Evolutionary conservation across 92 coral and sea anemone genomes (phyloP), one percentile per base, ranked within the genome.

Genomic region (Pocillopora grandis): DNA sequence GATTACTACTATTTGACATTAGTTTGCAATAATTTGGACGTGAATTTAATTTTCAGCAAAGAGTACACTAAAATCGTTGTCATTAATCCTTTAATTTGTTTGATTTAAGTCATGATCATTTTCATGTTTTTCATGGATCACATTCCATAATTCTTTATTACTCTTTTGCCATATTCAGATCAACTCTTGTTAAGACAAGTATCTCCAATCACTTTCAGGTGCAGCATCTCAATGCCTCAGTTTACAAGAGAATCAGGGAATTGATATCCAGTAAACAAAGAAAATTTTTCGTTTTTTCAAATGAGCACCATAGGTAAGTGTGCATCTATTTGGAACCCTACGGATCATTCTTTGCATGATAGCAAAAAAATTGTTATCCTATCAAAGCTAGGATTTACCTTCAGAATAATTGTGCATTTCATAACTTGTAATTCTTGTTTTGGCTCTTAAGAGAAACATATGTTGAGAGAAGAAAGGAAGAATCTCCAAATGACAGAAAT

Each of bases 401-500:
- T 20, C 17, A 59, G 23, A 37, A 27, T n/a, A 13, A 27, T 35
- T 17, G 23, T 67, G 18, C 11, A 33, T 21, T 33, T 67, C 19
- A 3, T 67, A 37, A 70, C 23, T 70, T 35, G 1, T 69, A 67
- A 23, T 8, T 31, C 14, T 35, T 61, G 58, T 83, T 33, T 71
- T 5, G 64, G 55, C 18, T 76, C 18, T 27, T 0, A 75, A 93
- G 95, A 79, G 94, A 92, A 57, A 96, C 98, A 3, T 96, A 96
- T 55, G 52, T 96, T 21, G 98, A 94, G 82, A 91, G 98, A 80
- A 89, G 85, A 84, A 94, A 92, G 82, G 95, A 92, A 17, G 99
- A 94, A 75, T 94, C 98, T 5, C 55, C 95, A 13, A 96, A 96
- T 87, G 98, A 96, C 87, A 87, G 99, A 75, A 96, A 96, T 90